Conservation (phyloP, 1,140 invertebrate species). For the Pachypsylla venusta region DNA sequence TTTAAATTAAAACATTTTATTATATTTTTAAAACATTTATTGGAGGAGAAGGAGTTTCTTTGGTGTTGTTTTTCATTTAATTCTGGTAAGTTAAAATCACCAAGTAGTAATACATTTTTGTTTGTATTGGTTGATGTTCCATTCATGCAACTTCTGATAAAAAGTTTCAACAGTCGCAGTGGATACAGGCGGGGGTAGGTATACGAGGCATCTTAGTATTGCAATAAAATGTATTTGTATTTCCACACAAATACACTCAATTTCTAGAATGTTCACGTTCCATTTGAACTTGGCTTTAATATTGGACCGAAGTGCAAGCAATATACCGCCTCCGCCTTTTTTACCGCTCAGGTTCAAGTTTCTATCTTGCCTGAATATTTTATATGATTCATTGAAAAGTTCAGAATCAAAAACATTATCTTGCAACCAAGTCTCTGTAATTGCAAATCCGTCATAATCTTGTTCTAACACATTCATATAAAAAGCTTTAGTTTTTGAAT, state of each 20-base stretch:
- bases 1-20: background rate
- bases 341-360: background rate
- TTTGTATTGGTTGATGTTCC: background rate
- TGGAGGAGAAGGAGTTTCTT: too few species aligned
- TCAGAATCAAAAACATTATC: background rate
- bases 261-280: background rate
- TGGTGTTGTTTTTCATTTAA: background rate
- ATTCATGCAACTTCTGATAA: background rate
- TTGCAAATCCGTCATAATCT: background rate
- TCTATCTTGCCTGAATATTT: background rate
- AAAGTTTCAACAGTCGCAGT: background rate
- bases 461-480: background rate
- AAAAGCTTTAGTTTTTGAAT: background rate
- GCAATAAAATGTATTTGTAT: too few species aligned
- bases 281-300: background rate
- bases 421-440: slow-evolving; percentile 3
- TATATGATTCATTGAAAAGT: background rate
- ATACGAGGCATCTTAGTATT: too few species aligned
- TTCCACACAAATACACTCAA: background rate
- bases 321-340: background rate
- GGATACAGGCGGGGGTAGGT: too few species aligned
- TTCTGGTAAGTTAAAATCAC: background rate
- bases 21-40: background rate
- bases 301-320: too few species aligned
- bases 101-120: background rate